phyloP scores from a whole-genome alignment of 2,888 invertebrate species.

The Congeria kusceri region DNA sequence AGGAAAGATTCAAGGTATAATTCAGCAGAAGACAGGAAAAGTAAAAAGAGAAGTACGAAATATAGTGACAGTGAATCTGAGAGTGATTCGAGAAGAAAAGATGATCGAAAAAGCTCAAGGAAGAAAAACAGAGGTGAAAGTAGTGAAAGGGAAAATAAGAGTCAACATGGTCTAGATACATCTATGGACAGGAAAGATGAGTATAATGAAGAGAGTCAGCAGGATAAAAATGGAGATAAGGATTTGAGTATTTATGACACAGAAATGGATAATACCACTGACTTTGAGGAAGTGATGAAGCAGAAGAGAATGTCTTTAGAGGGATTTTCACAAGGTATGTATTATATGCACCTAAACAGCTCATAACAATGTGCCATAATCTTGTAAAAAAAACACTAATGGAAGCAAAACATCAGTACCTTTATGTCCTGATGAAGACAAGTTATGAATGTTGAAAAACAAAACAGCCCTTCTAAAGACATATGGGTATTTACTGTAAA shows the following conservation, averaged over 20 bases:
- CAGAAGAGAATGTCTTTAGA: constrained; percentile 74
- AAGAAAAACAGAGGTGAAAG: constrained; percentile 11
- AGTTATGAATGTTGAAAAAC: too few species aligned
- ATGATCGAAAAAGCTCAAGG: constrained; percentile 4
- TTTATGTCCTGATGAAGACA: too few species aligned
- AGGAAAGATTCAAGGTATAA: neutral
- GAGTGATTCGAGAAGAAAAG: constrained; percentile 4
- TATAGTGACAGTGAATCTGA: neutral
- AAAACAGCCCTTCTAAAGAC: too few species aligned
- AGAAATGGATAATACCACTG: constrained; percentile 66
- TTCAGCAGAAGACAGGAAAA: neutral
- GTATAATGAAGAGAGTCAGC: constrained; percentile 30
- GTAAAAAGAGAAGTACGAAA: constrained; percentile 1
- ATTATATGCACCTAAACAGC: too few species aligned
- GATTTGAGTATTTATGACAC: constrained; percentile 57
- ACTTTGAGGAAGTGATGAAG: constrained; percentile 83
- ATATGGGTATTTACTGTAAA: too few species aligned
- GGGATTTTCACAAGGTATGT: constrained; percentile 10
- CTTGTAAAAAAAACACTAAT: too few species aligned
- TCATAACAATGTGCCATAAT: too few species aligned
- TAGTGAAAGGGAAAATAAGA: constrained; percentile 7
- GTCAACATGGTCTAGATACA: neutral
- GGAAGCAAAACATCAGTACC: too few species aligned
- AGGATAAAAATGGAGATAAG: constrained; percentile 38
- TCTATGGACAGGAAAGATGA: constrained; percentile 8